A percentile compares a stretch with the other conserved stretches of the same genome.
Conservation (phyloP, 2,113 vertebrate genomes). For the Nannobrachium achirus region DNA sequence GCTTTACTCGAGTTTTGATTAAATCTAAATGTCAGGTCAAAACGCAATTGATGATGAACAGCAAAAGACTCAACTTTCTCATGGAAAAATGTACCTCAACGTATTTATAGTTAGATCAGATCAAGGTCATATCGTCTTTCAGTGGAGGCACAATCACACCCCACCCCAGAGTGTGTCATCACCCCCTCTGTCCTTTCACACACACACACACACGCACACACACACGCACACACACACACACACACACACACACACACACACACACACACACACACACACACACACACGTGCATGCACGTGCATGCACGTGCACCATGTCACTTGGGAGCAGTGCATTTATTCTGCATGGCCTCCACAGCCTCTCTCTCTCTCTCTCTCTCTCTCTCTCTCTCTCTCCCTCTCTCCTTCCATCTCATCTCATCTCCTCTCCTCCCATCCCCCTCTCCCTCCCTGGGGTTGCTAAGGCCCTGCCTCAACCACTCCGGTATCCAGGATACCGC, state of each 20-base stretch:
- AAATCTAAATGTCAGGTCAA: too few species aligned
- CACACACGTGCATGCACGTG: slow-evolving; percentile 8
- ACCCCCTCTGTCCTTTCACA: not conserved
- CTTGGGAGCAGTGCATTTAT: slow-evolving; percentile 35
- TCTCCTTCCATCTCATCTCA: slow-evolving; percentile 18
- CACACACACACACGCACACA: not conserved
- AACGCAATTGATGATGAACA: too few species aligned
- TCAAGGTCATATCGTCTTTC: too few species aligned
- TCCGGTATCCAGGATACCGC: slow-evolving; percentile 77
- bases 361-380: slow-evolving; percentile 9
- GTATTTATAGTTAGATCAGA: too few species aligned
- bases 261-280: slow-evolving; percentile 5
- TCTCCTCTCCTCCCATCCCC: slow-evolving; percentile 25
- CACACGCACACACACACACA: slow-evolving; percentile 1
- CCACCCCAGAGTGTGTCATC: too few species aligned
- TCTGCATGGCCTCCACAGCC: slow-evolving; percentile 40
- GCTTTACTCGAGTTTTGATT: too few species aligned
- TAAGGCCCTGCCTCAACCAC: slow-evolving; percentile 67
- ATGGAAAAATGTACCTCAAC: too few species aligned
- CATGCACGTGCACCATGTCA: slow-evolving; percentile 12
- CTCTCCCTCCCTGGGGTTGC: slow-evolving; percentile 56
- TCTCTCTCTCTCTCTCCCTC: slow-evolving; percentile 36
- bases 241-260: not conserved
- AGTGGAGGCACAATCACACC: too few species aligned
- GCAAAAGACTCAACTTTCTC: too few species aligned